These are phyloP conservation scores for Antechinus stuartii DNA, from an alignment of 2,113 vertebrate genomes.

Conservation along the genomic window DNA sequence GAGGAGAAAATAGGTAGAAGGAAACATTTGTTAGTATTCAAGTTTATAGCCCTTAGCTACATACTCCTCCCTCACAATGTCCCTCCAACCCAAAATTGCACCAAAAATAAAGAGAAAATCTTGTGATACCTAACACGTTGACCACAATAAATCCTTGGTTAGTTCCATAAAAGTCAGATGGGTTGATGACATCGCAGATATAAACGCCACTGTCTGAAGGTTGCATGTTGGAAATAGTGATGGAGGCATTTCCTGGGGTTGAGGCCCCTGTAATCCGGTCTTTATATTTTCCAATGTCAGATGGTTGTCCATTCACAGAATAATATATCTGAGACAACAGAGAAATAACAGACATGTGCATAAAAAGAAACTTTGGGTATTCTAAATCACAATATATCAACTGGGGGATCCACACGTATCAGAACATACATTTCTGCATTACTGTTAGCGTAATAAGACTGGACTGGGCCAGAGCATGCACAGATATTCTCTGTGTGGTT, in stretches of 20 bases:
- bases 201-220: constrained; percentile 88
- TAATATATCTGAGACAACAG: constrained; percentile 84
- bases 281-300: constrained; percentile 77
- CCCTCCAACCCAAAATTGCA: background rate
- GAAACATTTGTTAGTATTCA: background rate
- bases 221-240: constrained; percentile 88
- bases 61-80: background rate
- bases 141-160: constrained; percentile 84
- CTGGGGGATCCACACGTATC: background rate
- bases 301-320: constrained; percentile 75
- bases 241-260: constrained; percentile 86
- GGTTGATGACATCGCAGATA: constrained; percentile 89
- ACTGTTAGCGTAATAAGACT: background rate
- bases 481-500: background rate
- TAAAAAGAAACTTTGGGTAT: constrained; percentile 48
- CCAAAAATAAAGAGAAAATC: background rate
- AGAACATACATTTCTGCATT: background rate
- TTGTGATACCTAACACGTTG: constrained; percentile 87
- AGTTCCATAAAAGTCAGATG: constrained; percentile 79
- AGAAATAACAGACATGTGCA: constrained; percentile 71
- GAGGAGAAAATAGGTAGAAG: constrained; percentile 47
- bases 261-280: constrained; percentile 83
- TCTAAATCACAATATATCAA: constrained; percentile 6
- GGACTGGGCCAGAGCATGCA: background rate
- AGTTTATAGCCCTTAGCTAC: background rate